Conservation (phyloP, 2,888 invertebrate genomes). For the Dynastes hyllus region DNA sequence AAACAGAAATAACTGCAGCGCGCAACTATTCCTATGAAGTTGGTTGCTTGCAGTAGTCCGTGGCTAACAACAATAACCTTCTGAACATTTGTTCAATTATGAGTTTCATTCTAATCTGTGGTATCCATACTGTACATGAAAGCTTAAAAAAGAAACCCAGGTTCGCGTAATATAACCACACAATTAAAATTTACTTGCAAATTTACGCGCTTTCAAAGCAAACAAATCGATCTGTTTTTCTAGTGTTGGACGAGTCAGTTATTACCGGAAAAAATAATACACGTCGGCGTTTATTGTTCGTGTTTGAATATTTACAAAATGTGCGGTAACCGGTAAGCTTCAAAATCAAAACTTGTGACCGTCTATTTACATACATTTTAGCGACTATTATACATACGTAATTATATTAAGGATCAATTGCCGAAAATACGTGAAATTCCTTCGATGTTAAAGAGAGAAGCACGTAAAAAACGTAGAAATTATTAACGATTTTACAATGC, state of each 20-base stretch:
- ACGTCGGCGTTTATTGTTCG: background rate
- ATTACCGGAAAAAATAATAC: conserved; percentile 4
- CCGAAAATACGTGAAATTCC: background rate
- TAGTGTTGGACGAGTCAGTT: background rate
- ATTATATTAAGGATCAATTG: background rate
- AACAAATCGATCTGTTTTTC: background rate
- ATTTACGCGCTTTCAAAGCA: no score
- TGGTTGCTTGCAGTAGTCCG: no score
- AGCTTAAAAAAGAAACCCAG: no score
- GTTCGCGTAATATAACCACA: no score
- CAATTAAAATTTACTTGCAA: no score
- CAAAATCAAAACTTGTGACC: conserved; percentile 13
- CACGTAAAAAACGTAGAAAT: background rate
- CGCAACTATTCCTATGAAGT: no score
- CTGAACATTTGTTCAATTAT: no score
- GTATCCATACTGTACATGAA: no score
- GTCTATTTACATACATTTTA: conserved; percentile 1
- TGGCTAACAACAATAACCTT: no score
- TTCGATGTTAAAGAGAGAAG: background rate
- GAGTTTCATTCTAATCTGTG: no score
- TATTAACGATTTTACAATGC: no score
- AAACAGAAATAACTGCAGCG: no score
- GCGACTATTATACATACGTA: background rate
- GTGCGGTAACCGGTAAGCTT: background rate
- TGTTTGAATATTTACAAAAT: background rate